Evolutionary conservation across 2,113 vertebrate genomes (phyloP).

Genomic region (Campylorhamphus procurvoides): DNA sequence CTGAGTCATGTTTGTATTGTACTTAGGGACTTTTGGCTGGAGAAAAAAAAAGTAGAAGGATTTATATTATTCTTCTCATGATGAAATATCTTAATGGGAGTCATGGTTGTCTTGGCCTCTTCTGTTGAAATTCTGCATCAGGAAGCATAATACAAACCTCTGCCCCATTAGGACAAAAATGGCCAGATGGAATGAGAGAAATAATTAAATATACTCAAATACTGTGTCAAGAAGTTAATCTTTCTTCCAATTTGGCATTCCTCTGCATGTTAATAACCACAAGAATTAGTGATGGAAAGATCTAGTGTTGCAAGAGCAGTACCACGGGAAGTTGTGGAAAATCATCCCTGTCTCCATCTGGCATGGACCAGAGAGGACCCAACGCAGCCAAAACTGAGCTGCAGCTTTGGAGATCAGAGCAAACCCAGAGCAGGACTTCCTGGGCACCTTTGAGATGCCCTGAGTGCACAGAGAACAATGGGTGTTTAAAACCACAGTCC

Average conservation of each 20-base stretch:
- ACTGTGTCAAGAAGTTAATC: constrained; percentile 6
- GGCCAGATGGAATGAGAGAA: background rate
- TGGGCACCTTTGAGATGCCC: background rate
- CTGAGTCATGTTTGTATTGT: background rate
- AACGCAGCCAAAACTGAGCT: background rate
- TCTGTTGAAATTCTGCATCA: constrained; percentile 32
- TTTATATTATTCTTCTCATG: background rate
- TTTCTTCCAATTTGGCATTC: constrained; percentile 12
- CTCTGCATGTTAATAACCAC: constrained; percentile 42
- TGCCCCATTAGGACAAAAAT: background rate
- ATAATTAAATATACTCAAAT: background rate
- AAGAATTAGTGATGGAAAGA: constrained; percentile 56
- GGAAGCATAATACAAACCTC: background rate
- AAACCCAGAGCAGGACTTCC: background rate
- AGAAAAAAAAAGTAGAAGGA: background rate
- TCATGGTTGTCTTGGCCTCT: background rate
- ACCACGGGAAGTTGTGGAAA: constrained; percentile 15
- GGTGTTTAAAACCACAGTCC: background rate
- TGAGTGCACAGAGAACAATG: background rate
- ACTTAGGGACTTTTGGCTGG: background rate
- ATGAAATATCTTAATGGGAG: background rate
- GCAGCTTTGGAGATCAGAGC: background rate
- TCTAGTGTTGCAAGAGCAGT: constrained; percentile 44
- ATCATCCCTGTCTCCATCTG: background rate
- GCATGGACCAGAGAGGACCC: background rate